Conservation (phyloP, 2,888 invertebrate species). For the Agelastica alni region DNA sequence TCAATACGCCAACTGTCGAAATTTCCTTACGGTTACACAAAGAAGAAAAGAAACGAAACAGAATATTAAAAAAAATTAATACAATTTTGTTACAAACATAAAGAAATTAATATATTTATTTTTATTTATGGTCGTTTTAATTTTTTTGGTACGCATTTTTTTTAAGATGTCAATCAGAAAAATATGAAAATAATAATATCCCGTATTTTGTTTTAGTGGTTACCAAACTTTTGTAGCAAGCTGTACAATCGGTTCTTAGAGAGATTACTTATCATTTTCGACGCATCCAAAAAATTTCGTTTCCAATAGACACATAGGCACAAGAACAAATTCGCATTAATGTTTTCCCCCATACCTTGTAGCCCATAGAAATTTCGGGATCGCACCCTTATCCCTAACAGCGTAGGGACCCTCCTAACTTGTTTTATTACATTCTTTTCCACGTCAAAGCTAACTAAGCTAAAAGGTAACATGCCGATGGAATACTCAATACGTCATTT, state of each 20-base stretch:
- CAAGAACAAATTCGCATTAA: not conserved
- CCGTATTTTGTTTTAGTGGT: too few relatives aligned
- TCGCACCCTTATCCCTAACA: constrained; percentile 8
- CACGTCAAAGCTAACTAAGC: constrained; percentile 53
- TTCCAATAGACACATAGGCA: not conserved
- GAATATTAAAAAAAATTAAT: too few relatives aligned
- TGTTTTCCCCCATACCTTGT: constrained; percentile 3
- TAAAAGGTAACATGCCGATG: constrained; percentile 52
- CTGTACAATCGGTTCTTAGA: not conserved
- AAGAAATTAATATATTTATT: too few relatives aligned
- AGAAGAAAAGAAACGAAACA: too few relatives aligned
- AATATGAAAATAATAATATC: too few relatives aligned
- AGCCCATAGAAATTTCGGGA: not conserved
- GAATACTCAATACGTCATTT: constrained; percentile 46
- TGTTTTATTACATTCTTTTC: constrained; percentile 54
- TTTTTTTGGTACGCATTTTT: too few relatives aligned
- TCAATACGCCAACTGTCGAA: too few relatives aligned
- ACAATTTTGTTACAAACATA: too few relatives aligned
- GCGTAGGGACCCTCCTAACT: constrained; percentile 42
- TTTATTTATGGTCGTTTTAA: too few relatives aligned
- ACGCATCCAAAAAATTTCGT: not conserved
- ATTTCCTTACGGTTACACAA: too few relatives aligned
- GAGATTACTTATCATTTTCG: not conserved
- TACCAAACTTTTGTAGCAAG: too few relatives aligned
- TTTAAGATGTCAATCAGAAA: too few relatives aligned